phyloP scores from a whole-genome alignment of 92 coral and sea anemone species.

The Heliopora coerulea region DNA sequence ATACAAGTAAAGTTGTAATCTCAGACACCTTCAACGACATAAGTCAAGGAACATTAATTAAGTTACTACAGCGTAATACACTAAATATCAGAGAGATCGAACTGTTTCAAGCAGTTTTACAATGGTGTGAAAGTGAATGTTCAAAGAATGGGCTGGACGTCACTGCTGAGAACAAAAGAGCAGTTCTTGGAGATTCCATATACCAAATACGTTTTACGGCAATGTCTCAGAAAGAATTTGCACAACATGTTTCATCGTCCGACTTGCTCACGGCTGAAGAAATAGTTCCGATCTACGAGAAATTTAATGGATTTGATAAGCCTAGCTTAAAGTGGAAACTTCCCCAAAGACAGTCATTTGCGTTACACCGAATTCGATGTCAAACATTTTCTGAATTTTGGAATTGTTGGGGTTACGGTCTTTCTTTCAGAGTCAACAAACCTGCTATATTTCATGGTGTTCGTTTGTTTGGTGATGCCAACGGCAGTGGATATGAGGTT shows the following conservation, averaged over 20 bases:
- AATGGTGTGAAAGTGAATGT: conserved; percentile 50
- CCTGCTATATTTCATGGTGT: conserved; percentile 34
- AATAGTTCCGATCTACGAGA: conserved; percentile 21
- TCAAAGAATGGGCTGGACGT: conserved; percentile 23
- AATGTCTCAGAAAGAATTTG: conserved; percentile 54
- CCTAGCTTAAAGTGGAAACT: background rate
- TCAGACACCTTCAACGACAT: conserved; percentile 51
- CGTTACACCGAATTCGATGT: background rate
- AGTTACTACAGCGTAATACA: conserved; percentile 45
- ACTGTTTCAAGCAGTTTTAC: conserved; percentile 58
- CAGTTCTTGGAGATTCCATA: conserved; percentile 51
- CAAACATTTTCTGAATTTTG: background rate
- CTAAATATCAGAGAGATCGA: conserved; percentile 49
- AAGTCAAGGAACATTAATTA: conserved; percentile 33
- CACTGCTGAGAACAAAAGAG: conserved; percentile 50
- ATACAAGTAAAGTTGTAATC: conserved; percentile 46
- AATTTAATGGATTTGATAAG: conserved; percentile 23
- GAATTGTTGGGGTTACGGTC: background rate
- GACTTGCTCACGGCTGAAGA: conserved; percentile 49
- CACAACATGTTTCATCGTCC: conserved; percentile 32
- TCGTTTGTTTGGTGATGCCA: conserved; percentile 25
- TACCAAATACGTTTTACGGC: conserved; percentile 43
- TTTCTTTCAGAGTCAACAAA: conserved; percentile 64
- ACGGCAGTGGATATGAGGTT: conserved; percentile 31
- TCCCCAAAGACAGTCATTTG: background rate